These are phyloP conservation scores for Chorisops tibialis DNA, from an alignment of 2,888 invertebrate genomes.

Conservation along the genomic window DNA sequence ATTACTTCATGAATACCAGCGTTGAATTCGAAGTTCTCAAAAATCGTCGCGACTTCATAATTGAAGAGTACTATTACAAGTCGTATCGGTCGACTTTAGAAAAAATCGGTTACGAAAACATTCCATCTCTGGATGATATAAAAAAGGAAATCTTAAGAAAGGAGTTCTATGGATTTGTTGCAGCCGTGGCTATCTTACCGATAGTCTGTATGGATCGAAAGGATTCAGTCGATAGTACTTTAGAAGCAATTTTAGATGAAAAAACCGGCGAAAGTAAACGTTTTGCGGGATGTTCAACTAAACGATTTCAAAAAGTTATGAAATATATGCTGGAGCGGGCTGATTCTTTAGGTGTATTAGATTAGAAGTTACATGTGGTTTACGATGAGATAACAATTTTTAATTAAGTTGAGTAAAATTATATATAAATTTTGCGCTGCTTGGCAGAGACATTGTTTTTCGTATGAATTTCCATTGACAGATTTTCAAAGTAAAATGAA, in stretches of 20 bases:
- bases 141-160: conserved; percentile 39
- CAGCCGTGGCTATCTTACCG: conserved; percentile 42
- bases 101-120: conserved; percentile 12
- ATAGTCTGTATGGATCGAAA: conserved; percentile 42
- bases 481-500: too few species aligned
- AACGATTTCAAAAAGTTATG: conserved; percentile 41
- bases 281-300: conserved; percentile 40
- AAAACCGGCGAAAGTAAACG: conserved; percentile 40
- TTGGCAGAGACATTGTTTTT: too few species aligned
- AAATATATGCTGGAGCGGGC: conserved; percentile 42
- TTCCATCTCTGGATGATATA: conserved; percentile 42
- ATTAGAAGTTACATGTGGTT: conserved; percentile 32
- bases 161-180: conserved; percentile 44
- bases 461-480: too few species aligned
- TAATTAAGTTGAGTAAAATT: too few species aligned
- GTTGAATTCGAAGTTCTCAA: conserved; percentile 41
- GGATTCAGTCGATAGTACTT: conserved; percentile 39
- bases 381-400: too few species aligned
- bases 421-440: too few species aligned
- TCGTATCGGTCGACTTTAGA: conserved; percentile 39
- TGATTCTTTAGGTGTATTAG: conserved; percentile 42
- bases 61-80: conserved; percentile 44
- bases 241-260: conserved; percentile 41
- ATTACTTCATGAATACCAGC: conserved; percentile 49
- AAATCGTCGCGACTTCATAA: conserved; percentile 40